These are phyloP conservation scores for Dysmachus trigonus DNA, from an alignment of 2,888 invertebrate species.

Conservation along the genomic window DNA sequence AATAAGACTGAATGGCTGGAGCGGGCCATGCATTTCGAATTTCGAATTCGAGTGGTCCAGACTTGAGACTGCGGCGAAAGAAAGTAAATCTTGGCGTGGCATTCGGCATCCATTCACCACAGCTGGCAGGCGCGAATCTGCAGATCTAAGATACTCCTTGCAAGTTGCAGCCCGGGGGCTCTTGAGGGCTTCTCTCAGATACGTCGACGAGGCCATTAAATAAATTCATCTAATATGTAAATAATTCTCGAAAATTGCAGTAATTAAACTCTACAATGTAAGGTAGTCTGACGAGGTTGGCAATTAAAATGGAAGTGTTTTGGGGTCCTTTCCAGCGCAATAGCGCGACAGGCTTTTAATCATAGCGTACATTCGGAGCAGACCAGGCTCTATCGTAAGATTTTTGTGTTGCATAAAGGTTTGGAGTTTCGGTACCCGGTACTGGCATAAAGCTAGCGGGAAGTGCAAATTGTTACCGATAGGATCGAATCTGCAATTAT, in stretches of 20 bases:
- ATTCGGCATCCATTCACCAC: not conserved
- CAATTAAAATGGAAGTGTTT: slow-evolving; percentile 35
- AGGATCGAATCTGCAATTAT: slow-evolving; percentile 10
- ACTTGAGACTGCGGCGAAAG: not conserved
- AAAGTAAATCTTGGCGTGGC: not conserved
- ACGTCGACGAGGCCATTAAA: not conserved
- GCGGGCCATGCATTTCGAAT: not conserved
- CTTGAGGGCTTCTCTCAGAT: not conserved
- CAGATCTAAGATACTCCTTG: not conserved
- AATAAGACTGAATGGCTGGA: slow-evolving; percentile 1
- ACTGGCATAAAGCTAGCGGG: slow-evolving; percentile 11
- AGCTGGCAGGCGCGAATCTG: not conserved
- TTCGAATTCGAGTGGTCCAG: not conserved
- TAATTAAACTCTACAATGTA: not conserved
- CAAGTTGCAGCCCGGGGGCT: not conserved
- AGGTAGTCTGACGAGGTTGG: not conserved
- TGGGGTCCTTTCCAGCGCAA: not conserved
- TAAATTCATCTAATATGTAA: slow-evolving; percentile 38
- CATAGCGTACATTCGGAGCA: not conserved
- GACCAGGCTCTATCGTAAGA: not conserved
- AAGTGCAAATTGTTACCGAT: slow-evolving; percentile 24
- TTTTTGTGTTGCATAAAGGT: not conserved
- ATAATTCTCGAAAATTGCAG: slow-evolving; percentile 25
- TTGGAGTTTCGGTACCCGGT: not conserved
- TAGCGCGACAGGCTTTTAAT: not conserved